Evolutionary conservation across 2,888 invertebrate genomes (phyloP).

Genomic region (Camponotus fellah): DNA sequence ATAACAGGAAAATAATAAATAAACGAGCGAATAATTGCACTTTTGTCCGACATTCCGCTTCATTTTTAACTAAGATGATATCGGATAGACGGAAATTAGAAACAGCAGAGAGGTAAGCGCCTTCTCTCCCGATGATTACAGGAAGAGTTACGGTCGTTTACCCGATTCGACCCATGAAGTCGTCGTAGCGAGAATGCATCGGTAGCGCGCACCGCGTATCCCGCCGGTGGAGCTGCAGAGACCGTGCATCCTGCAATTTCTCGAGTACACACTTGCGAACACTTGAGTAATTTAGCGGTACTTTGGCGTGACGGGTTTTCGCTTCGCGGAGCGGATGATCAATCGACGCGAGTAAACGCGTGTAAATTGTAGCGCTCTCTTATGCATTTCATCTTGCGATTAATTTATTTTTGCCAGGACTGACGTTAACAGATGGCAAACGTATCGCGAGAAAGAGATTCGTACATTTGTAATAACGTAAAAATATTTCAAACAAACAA

Average conservation of each 20-base stretch:
- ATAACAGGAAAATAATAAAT: background rate
- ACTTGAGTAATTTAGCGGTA: constrained; percentile 76
- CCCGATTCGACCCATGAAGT: constrained; percentile 51
- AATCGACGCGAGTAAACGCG: constrained; percentile 72
- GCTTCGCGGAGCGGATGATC: constrained; percentile 74
- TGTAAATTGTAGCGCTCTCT: constrained; percentile 67
- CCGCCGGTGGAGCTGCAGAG: constrained; percentile 48
- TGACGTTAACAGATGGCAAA: constrained; percentile 49
- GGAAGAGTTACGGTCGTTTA: constrained; percentile 55
- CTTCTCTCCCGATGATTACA: constrained; percentile 48
- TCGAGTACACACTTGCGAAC: constrained; percentile 73
- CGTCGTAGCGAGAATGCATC: constrained; percentile 52
- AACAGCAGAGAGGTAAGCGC: constrained; percentile 32
- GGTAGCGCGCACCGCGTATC: constrained; percentile 44
- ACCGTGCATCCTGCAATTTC: constrained; percentile 76
- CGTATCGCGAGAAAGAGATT: background rate
- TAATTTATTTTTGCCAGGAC: constrained; percentile 61
- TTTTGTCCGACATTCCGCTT: background rate
- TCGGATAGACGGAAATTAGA: constrained; percentile 33
- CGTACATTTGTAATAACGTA: background rate
- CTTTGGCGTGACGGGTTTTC: constrained; percentile 75
- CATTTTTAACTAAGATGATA: constrained; percentile 39
- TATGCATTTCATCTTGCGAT: constrained; percentile 60
- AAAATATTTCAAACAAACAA: background rate
- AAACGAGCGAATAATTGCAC: background rate